Percentiles rank a stretch among this genome's conserved stretches.
Conservation (phyloP, 37 sponge, comb jelly and placozoan genomes). For the Petrosia ficiformis region DNA sequence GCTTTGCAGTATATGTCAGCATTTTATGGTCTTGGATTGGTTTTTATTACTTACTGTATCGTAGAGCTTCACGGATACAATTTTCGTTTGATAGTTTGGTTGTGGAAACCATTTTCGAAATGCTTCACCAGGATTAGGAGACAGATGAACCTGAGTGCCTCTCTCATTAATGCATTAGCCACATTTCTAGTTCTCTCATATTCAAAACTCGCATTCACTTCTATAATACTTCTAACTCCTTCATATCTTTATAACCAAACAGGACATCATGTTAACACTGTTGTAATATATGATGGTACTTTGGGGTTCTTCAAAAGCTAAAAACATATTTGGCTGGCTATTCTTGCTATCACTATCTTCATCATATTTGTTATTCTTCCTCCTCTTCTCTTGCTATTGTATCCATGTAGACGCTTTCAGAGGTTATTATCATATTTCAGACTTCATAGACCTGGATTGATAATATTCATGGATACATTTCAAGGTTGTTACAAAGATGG, state of each 20-base stretch:
- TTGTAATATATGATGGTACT: not conserved
- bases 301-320: not conserved
- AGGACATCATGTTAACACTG: not conserved
- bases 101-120: not conserved
- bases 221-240: not conserved
- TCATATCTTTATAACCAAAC: not conserved
- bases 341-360: not conserved
- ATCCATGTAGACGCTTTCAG: conserved; percentile 7
- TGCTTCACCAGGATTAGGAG: not conserved
- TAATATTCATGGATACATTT: conserved; percentile 1
- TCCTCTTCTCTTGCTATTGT: conserved; percentile 12
- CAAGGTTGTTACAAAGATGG: conserved; percentile 7
- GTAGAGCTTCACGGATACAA: not conserved
- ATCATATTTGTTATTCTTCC: conserved; percentile 5
- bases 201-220: not conserved
- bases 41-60: not conserved
- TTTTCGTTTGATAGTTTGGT: conserved; percentile 5
- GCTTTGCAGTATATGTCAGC: not conserved
- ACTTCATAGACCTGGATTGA: conserved; percentile 2
- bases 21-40: not conserved
- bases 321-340: not conserved
- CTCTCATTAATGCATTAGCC: conserved; percentile 9
- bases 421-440: not conserved
- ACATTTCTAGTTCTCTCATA: not conserved
- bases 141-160: not conserved